Conservation (phyloP, 53 echinoderm and acorn worm species). For the Patiria pectinifera region DNA sequence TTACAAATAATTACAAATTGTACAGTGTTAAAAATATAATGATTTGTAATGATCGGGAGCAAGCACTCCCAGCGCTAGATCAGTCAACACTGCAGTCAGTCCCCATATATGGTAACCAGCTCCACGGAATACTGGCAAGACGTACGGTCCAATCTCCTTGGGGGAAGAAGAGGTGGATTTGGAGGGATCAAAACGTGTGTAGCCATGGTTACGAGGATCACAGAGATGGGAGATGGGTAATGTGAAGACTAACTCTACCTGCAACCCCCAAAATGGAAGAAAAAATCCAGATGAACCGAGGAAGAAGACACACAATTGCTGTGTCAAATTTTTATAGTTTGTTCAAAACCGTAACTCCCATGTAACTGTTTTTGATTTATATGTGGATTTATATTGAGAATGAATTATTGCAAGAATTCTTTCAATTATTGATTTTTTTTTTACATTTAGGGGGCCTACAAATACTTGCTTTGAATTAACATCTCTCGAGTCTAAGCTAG, state of each 20-base stretch:
- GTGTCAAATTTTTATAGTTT: too few relatives aligned
- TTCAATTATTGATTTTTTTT: too few relatives aligned
- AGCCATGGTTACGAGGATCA: slow-evolving; percentile 57
- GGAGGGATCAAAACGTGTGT: slow-evolving; percentile 60
- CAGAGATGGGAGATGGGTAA: slow-evolving; percentile 73
- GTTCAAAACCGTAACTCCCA: too few relatives aligned
- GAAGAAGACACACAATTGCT: neutral
- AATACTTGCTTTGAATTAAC: too few relatives aligned
- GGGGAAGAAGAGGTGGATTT: neutral
- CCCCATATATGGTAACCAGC: slow-evolving; percentile 81
- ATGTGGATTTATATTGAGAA: too few relatives aligned
- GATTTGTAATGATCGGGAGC: slow-evolving; percentile 65
- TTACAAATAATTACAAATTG: too few relatives aligned
- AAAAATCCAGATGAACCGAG: neutral
- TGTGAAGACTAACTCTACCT: slow-evolving; percentile 69
- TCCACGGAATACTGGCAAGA: slow-evolving; percentile 71
- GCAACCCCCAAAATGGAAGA: slow-evolving; percentile 8
- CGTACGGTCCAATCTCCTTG: slow-evolving; percentile 3
- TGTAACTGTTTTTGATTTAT: too few relatives aligned
- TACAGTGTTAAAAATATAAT: neutral
- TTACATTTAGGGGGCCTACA: too few relatives aligned
- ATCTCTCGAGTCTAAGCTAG: too few relatives aligned
- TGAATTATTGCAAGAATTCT: too few relatives aligned
- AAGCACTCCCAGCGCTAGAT: slow-evolving; percentile 55
- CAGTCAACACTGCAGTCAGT: slow-evolving; percentile 66